phyloP scores from a whole-genome alignment of 2,888 invertebrate species.

The Lepidochrysops patricia region DNA sequence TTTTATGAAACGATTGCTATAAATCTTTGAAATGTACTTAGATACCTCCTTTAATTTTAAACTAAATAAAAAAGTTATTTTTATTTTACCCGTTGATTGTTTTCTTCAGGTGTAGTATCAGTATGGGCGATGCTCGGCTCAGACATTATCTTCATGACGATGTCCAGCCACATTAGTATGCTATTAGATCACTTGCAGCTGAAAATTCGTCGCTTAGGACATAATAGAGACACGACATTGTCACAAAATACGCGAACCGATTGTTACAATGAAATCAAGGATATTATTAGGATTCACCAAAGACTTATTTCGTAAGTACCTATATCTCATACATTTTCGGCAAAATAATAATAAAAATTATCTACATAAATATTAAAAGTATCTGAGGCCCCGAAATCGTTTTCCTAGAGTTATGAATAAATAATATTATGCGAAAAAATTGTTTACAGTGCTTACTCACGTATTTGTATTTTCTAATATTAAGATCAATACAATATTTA shows the following conservation, averaged over 20 bases:
- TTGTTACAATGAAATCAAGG: slow-evolving; percentile 41
- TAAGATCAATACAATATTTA: no score
- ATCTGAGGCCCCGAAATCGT: no score
- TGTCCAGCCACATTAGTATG: slow-evolving; percentile 59
- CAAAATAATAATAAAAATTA: not conserved
- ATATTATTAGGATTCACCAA: slow-evolving; percentile 47
- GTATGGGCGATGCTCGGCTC: slow-evolving; percentile 52
- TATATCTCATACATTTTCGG: not conserved
- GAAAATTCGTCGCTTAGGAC: slow-evolving; percentile 40
- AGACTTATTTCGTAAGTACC: slow-evolving; percentile 42
- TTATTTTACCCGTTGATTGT: not conserved
- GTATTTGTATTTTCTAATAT: no score
- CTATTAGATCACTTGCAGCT: slow-evolving; percentile 45
- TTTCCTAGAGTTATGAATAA: no score
- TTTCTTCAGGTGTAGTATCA: slow-evolving; percentile 37
- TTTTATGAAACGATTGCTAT: no score
- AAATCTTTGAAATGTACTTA: no score
- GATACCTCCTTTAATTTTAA: no score
- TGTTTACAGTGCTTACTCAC: no score
- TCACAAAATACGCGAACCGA: slow-evolving; percentile 21
- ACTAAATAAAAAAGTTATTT: no score
- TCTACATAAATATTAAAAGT: not conserved
- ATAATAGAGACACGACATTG: not conserved
- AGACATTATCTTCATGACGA: slow-evolving; percentile 51
- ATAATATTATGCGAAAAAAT: no score